Base-by-base conservation (phyloP, 1,140 invertebrate species). In the Anadara kagoshimensis region DNA sequence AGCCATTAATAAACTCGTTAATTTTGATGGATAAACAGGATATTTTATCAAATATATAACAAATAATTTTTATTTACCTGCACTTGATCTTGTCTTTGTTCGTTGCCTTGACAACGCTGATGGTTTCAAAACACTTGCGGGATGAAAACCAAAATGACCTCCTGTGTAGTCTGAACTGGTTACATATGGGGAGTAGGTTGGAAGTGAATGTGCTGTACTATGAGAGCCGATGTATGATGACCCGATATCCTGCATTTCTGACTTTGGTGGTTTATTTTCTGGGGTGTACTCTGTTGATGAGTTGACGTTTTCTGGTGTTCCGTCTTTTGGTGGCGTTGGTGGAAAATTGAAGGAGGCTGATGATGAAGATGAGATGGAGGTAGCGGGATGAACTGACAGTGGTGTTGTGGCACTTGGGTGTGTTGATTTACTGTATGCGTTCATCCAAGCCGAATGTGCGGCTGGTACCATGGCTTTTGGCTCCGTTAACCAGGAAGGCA, bases 241-340 rank as follows among this genome's bases (percentile, higher is more conserved):
- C 43, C 71, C 75, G 70, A 77, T 78, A 58, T 80, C 79, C 18
- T 65, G 75, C 62, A 73, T 63, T 16, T 74, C 74, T 51, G 72
- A 79, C 77, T 90, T 89, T 45, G 72, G 86, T 86, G 70, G 91
- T 88, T 84, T 89, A 86, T 90, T 86, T 79, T 84, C 83, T 36
- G 78, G 82, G 43, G 72, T 79, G 56, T 83, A 80, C 58, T 83
- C 70, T 77, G 64, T 76, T 67, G 71, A 71, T 67, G 54, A 69
- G 71, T 53, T 75, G 16, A 71, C 76, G 80, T 94, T 95, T 88
- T 97, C 96, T 29, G 96, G 95, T 71, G 95, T 97, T 63, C 94
- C 95, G 90, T 97, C 96, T 90, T 97, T 97, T 56, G 96, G 96
- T 63, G 96, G 96, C 80, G 96, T 97, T 51, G 96, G 96, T 62